A percentile compares a stretch with the other conserved stretches of the same genome.
Evolutionary conservation across 2,113 vertebrate genomes (phyloP).

Genomic region (Bos indicus): DNA sequence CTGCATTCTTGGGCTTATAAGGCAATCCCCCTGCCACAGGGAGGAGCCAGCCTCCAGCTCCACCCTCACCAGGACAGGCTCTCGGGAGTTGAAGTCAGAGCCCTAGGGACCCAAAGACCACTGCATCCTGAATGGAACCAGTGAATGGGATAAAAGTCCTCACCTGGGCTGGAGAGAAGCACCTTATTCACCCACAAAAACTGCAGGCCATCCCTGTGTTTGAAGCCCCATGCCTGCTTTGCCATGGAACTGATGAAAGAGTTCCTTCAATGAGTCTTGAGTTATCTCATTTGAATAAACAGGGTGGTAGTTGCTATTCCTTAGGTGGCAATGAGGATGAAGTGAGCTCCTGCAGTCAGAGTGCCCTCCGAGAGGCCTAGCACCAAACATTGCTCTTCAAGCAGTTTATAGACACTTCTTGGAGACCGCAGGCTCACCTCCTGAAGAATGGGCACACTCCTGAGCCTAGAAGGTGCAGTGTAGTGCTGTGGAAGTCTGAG

Average conservation of each 20-base stretch:
- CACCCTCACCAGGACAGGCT: neutral
- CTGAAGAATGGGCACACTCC: neutral
- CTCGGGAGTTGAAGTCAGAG: neutral
- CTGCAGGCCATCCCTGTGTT: neutral
- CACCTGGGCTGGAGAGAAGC: neutral
- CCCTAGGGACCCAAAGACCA: neutral
- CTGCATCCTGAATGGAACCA: neutral
- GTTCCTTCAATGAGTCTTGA: neutral
- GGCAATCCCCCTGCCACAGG: conserved; percentile 74
- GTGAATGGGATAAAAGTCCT: neutral
- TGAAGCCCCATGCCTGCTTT: neutral
- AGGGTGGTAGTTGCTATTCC: neutral
- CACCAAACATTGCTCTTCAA: neutral
- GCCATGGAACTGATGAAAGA: neutral
- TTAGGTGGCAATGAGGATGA: neutral
- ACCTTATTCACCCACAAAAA: neutral
- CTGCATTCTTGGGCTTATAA: conserved; percentile 85
- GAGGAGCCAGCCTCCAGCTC: conserved; percentile 56
- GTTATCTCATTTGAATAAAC: neutral
- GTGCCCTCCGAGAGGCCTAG: neutral
- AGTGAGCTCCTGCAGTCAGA: neutral
- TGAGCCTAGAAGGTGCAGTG: neutral
- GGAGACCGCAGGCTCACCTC: neutral
- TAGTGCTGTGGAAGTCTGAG: neutral
- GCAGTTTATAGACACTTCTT: neutral